Base-by-base conservation (phyloP, 2,888 invertebrate species). In the Leucoma salicis region DNA sequence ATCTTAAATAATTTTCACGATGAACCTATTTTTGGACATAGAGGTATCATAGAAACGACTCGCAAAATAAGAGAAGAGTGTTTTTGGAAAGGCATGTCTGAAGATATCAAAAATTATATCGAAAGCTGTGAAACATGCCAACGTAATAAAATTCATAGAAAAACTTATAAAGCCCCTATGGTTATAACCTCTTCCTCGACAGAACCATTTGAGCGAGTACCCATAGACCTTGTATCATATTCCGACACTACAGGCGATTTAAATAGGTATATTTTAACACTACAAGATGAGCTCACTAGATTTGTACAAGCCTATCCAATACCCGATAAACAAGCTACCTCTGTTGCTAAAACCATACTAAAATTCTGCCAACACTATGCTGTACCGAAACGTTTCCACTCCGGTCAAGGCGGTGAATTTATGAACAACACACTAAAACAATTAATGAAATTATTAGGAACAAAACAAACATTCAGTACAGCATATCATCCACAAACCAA, bases 351-450 rank as follows among this genome's bases (percentile, higher is more conserved):
- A 48, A n/a, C 52, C 15, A 31, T 70, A 12, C 15, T 72, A 0
- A 31, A 47, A 12, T 70, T 70, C 34, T 72, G 66, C 21, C 67
- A 70, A 62, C 66, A 71, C 21, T 70, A 53, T 25, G 68, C 67
- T 7, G 48, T 69, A 2, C 69, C 67, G 1, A 66, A 65, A 43
- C 39, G 69, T 5, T 66, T 70, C 14, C 73, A 68, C 35, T 69
- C 69, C 0, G 67, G 69, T 32, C 67, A 69, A 61, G 71, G 67
- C 6, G 57, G 60, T 1, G 68, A 70, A 53, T 71, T 70, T 28
- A 47, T 59, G 11, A 71, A 69, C 34, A 53, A 39, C 6, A 33
- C 62, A 0, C 36, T 69, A 2, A 72, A 70, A 60, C 64, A 74
- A 47, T 29, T 71, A 1, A 58, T 53, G 14, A 69, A 66, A 53